Evolutionary conservation across 1,140 invertebrate species (phyloP), one percentile per base, ranked within the genome.

Genomic region (Polypedilum vanderplanki): DNA sequence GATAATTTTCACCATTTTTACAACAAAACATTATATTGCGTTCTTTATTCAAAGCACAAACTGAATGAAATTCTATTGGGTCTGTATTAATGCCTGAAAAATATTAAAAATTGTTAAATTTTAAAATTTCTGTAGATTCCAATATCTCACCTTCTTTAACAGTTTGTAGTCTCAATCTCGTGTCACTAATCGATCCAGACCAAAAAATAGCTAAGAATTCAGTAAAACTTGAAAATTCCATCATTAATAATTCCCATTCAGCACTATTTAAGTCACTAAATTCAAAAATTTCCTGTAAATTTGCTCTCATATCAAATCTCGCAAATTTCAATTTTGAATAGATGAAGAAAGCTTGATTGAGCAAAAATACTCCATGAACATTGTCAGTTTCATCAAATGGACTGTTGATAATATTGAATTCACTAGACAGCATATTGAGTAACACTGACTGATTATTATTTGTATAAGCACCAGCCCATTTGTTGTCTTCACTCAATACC

Each of bases 391-490:
- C 88, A 12, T 89, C 86, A n/a, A 96, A 84, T 0, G 93, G 92
- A 83, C 94, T 94, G 20, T 93, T 89, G 24, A 97, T 88, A 0
- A 93, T 87, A 8, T 92, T 87, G 79, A 92, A 95, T 84, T 96
- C 94, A 81, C 93, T 95, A 7, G 93, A 95, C n/a, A 96, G 84
- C 85, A 93, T 94, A 81, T 96, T 96, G 3, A 96, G 83, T 0
- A 95, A 85, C 70, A 96, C 91, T 0, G 90, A 92, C 90, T 93
- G 81, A 84, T 97, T 95, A 81, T 98, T 98, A 79, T 97, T 99
- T 1, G 96, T 98, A 80, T 90, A 97, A 4, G 96, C 94, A n/a
- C 94, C 93, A 0, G 94, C 95, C 86, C 93, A 98, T 83, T 96
- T 94, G 81, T 98, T 98, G 81, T 98, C 96, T 0, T 94, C 92